Percentiles rank a stretch among this genome's conserved stretches.
Conservation (phyloP, 2,113 vertebrate species). For the Agapornis roseicollis region DNA sequence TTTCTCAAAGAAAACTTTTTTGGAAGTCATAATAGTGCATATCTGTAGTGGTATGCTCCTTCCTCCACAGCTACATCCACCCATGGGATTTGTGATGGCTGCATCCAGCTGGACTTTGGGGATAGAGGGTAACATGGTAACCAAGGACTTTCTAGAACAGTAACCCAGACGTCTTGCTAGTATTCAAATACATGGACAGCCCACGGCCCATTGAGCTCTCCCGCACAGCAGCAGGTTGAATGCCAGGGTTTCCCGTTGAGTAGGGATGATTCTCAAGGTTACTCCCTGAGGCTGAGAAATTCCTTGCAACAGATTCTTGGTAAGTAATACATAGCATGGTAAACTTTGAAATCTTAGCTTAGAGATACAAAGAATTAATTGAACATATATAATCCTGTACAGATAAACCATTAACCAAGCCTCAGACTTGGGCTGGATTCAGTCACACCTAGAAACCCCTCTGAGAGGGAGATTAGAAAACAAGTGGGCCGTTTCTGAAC, state of each 20-base stretch:
- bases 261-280: not conserved
- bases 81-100: not conserved
- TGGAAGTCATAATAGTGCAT: not conserved
- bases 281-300: not conserved
- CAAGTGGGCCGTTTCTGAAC: not conserved
- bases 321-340: not conserved
- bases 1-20: not conserved
- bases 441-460: not conserved
- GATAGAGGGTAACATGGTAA: not conserved
- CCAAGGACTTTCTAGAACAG: not conserved
- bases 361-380: not conserved
- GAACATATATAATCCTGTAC: not conserved
- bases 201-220: not conserved
- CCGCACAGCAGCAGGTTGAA: not conserved
- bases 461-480: not conserved
- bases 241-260: not conserved
- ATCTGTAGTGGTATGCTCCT: not conserved
- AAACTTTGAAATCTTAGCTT: not conserved
- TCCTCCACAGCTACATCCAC: not conserved
- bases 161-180: not conserved
- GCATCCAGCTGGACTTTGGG: not conserved
- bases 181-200: not conserved
- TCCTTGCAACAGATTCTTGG: not conserved
- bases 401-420: not conserved
- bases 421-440: not conserved